Evolutionary conservation across 2,888 invertebrate genomes (phyloP).

Genomic region (Synergus itoensis): DNA sequence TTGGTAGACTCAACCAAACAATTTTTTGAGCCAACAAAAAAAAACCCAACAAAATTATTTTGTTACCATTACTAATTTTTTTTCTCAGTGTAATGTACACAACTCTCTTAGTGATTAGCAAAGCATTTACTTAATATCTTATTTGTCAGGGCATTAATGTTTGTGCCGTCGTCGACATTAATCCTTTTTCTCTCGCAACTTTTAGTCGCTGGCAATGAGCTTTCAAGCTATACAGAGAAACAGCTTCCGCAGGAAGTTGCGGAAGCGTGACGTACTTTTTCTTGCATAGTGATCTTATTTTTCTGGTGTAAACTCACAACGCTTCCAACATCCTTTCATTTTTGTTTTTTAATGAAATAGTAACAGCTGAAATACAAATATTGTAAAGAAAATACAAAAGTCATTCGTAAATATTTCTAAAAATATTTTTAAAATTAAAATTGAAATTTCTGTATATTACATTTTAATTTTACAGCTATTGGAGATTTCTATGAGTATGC

Average conservation of each 20-base stretch:
- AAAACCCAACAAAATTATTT: no score
- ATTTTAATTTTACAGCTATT: no score
- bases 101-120: background rate
- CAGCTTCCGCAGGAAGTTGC: background rate
- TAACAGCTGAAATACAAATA: background rate
- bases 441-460: no score
- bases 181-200: conserved; percentile 22
- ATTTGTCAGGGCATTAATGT: conserved; percentile 17
- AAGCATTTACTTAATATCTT: conserved; percentile 9
- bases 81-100: background rate
- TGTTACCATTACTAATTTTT: no score
- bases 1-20: no score
- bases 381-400: background rate
- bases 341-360: background rate
- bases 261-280: conserved; percentile 22
- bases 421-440: background rate
- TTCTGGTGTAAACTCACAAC: conserved; percentile 13
- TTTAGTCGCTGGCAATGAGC: conserved; percentile 33
- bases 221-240: conserved; percentile 5
- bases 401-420: background rate
- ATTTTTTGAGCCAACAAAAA: no score
- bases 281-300: conserved; percentile 14
- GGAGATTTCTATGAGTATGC: no score
- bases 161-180: conserved; percentile 23
- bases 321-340: conserved; percentile 5